A percentile compares a stretch with the other conserved stretches of the same genome.
phyloP scores from a whole-genome alignment of 2,797 vertebrate genomes.

The Sebastes cheni region DNA sequence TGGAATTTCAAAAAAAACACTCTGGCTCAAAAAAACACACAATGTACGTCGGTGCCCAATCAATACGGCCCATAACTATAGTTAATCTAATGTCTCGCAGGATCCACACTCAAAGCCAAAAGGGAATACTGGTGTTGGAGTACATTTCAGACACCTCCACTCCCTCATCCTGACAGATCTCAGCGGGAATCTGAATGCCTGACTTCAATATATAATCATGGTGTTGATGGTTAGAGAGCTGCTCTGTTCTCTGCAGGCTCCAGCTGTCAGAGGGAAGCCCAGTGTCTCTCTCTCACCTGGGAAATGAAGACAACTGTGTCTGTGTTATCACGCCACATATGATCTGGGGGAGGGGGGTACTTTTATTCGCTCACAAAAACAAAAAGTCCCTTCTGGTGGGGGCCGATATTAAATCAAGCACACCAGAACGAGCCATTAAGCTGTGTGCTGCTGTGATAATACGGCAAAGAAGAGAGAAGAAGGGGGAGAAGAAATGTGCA shows the following conservation, averaged over 20 bases:
- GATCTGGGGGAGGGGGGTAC: not conserved
- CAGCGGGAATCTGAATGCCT: constrained; percentile 33
- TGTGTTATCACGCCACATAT: constrained; percentile 8
- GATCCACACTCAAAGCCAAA: constrained; percentile 49
- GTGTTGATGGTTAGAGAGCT: constrained; percentile 11
- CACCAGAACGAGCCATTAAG: constrained; percentile 39
- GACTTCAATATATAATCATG: constrained; percentile 22
- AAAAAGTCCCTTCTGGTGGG: constrained; percentile 12
- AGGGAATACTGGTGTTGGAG: constrained; percentile 28
- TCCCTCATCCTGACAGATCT: constrained; percentile 36
- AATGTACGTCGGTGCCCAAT: constrained; percentile 20
- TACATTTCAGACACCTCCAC: constrained; percentile 28
- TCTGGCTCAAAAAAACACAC: not conserved
- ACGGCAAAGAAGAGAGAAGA: not conserved
- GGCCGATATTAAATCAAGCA: constrained; percentile 45
- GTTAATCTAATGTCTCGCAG: constrained; percentile 33
- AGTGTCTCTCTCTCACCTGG: constrained; percentile 5
- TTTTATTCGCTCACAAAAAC: not conserved
- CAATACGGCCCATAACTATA: constrained; percentile 23
- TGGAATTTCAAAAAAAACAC: not conserved
- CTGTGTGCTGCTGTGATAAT: constrained; percentile 40
- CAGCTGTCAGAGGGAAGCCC: constrained; percentile 28
- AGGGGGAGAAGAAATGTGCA: not conserved
- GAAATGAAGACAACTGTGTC: constrained; percentile 21
- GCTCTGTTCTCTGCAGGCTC: constrained; percentile 8